phyloP scores from a whole-genome alignment of 2,888 invertebrate species.

The Lycocerus yunnanus region DNA sequence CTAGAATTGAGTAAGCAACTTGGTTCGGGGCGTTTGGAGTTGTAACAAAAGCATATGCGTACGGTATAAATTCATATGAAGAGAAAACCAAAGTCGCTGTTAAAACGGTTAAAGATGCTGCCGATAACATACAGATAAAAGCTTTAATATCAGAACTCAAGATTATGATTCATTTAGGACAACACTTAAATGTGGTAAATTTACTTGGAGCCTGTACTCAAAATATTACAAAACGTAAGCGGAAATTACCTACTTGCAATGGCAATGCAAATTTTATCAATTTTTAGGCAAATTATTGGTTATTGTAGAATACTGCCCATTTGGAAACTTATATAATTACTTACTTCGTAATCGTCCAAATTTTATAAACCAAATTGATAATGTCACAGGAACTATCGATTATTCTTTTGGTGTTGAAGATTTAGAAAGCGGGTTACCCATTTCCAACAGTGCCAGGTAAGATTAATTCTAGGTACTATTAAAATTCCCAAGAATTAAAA shows the following conservation, averaged over 20 bases:
- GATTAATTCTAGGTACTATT: slow-evolving; percentile 60
- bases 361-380: slow-evolving; percentile 83
- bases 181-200: slow-evolving; percentile 94
- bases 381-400: slow-evolving; percentile 71
- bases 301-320: slow-evolving; percentile 93
- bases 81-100: slow-evolving; percentile 85
- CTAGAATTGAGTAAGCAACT: slow-evolving; percentile 82
- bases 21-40: slow-evolving; percentile 96
- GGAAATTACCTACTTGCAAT: slow-evolving; percentile 9
- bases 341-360: slow-evolving; percentile 78
- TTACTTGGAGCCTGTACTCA: slow-evolving; percentile 93
- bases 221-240: slow-evolving; percentile 83
- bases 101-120: slow-evolving; percentile 91
- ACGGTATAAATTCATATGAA: slow-evolving; percentile 77
- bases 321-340: slow-evolving; percentile 90
- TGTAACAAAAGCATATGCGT: slow-evolving; percentile 84
- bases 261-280: slow-evolving; percentile 59
- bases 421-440: slow-evolving; percentile 58
- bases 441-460: slow-evolving; percentile 53
- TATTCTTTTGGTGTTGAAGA: slow-evolving; percentile 63
- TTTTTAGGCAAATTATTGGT: slow-evolving; percentile 81
- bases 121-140: slow-evolving; percentile 82
- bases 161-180: slow-evolving; percentile 93
- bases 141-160: slow-evolving; percentile 92
- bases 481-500: no score